phyloP scores from a whole-genome alignment of 2,113 vertebrate genomes.

The Proteles cristata region DNA sequence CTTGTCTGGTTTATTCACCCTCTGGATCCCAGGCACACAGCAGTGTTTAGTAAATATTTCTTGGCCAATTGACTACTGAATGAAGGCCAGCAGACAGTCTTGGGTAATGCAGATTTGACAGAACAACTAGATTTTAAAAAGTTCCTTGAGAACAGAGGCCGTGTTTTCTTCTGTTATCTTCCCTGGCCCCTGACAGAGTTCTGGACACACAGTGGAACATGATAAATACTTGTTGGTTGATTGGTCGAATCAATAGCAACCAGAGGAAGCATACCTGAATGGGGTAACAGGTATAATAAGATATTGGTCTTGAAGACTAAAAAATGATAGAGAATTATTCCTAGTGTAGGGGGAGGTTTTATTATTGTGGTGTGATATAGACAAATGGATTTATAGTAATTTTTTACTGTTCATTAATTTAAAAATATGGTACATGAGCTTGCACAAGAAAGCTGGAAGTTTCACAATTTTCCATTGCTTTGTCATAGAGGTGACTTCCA shows the following conservation, averaged over 20 bases:
- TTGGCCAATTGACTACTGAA: background rate
- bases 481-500: conserved; percentile 16
- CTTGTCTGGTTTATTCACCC: background rate
- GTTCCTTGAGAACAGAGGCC: background rate
- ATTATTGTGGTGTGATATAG: background rate
- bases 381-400: background rate
- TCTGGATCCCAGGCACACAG: background rate
- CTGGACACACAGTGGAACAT: background rate
- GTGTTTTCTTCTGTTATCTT: background rate
- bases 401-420: conserved; percentile 15
- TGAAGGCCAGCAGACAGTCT: background rate
- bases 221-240: background rate
- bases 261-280: no score
- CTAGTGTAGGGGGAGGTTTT: background rate
- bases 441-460: background rate
- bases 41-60: background rate
- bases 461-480: conserved; percentile 23
- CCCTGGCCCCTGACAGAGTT: background rate
- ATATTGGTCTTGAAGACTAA: background rate
- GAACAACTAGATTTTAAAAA: background rate
- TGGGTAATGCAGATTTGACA: background rate
- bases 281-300: background rate
- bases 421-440: background rate
- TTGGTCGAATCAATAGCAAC: background rate
- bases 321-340: background rate